Evolutionary conservation across 2,797 vertebrate genomes (phyloP).

Genomic region (Mormyrops attenuatus): DNA sequence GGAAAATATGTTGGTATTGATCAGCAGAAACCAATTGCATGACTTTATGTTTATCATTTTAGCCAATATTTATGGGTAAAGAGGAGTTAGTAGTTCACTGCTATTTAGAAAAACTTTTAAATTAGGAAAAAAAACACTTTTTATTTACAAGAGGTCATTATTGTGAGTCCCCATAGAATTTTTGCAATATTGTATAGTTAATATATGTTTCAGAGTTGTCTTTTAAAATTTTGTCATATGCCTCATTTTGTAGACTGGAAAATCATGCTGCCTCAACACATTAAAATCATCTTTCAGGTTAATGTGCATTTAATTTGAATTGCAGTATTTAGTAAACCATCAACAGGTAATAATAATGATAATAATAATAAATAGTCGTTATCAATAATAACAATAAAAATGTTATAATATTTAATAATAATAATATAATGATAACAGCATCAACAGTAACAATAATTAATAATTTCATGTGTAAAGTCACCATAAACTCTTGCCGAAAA

Average conservation of each 20-base stretch:
- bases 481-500: neutral
- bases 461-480: neutral
- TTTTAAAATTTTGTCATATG: neutral
- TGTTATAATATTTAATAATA: neutral
- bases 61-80: constrained; percentile 46
- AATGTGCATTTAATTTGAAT: neutral
- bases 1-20: constrained; percentile 42
- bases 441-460: neutral
- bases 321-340: neutral
- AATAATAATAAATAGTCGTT: neutral
- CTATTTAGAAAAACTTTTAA: neutral
- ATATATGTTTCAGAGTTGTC: neutral
- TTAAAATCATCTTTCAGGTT: neutral
- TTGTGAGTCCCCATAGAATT: neutral
- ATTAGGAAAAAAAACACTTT: neutral
- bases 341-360: neutral
- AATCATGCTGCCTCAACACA: neutral
- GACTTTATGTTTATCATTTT: constrained; percentile 48
- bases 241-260: neutral
- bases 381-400: neutral
- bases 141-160: neutral
- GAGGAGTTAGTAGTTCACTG: neutral
- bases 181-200: neutral
- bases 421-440: neutral
- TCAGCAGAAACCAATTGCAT: constrained; percentile 47